phyloP scores from a whole-genome alignment of 2,797 vertebrate species.

The Liasis olivaceus region DNA sequence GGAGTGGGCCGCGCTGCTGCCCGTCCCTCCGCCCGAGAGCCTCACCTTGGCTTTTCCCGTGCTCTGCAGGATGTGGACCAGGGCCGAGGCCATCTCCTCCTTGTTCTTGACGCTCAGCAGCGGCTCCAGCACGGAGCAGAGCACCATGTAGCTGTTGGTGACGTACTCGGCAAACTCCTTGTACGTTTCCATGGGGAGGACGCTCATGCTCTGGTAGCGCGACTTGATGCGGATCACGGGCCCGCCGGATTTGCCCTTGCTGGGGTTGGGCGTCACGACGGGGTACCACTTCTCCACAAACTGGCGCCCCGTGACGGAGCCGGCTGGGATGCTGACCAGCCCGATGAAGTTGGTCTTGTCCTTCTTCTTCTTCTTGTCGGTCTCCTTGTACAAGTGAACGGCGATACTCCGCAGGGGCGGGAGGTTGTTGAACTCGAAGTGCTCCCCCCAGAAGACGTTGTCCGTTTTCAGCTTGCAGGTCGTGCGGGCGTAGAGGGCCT shows the following conservation, averaged over 20 bases:
- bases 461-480: slow-evolving; percentile 98
- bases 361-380: slow-evolving; percentile 99
- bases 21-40: background rate
- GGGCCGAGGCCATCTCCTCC: slow-evolving; percentile 95
- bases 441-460: slow-evolving; percentile 99
- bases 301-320: slow-evolving; percentile 88
- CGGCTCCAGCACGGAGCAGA: slow-evolving; percentile 93
- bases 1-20: fast-evolving
- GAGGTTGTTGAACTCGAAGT: slow-evolving; percentile 98
- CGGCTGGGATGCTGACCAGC: slow-evolving; percentile 87
- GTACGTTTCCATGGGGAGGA: slow-evolving; percentile 99
- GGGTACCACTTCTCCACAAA: slow-evolving; percentile 98
- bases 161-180: slow-evolving; percentile 99
- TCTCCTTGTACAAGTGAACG: slow-evolving; percentile 96
- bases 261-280: slow-evolving; percentile 86
- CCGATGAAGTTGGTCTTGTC: slow-evolving; percentile 98
- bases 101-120: slow-evolving; percentile 97
- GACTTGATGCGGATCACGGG: slow-evolving; percentile 97
- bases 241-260: slow-evolving; percentile 89
- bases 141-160: slow-evolving; percentile 97
- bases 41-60: slow-evolving; percentile 98
- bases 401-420: slow-evolving; percentile 88
- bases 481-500: slow-evolving; percentile 94
- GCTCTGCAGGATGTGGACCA: slow-evolving; percentile 98
- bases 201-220: slow-evolving; percentile 96